Percentiles rank a stretch among this genome's conserved stretches.
Conservation (phyloP, 2,113 vertebrate genomes). For the Fregetta grallaria region DNA sequence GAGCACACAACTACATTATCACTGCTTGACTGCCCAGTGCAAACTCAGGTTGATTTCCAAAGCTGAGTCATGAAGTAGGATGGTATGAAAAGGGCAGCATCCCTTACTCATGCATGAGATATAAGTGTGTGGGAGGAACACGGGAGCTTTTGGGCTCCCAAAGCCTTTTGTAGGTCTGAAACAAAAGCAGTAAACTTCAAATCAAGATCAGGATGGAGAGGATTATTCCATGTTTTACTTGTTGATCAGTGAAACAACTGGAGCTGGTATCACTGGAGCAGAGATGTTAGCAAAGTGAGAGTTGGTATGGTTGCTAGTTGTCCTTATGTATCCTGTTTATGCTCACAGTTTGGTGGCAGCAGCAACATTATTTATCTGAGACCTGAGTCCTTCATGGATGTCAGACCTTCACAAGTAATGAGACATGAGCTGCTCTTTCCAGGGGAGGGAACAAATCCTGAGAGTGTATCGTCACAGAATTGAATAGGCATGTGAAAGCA, state of each 20-base stretch:
- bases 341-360: not conserved
- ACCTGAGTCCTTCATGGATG: not conserved
- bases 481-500: not conserved
- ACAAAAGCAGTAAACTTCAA: not conserved
- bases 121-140: not conserved
- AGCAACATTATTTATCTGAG: not conserved
- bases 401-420: not conserved
- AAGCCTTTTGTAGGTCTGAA: not conserved
- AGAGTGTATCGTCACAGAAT: accelerated
- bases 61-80: not conserved
- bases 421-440: not conserved
- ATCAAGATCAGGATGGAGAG: not conserved
- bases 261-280: not conserved
- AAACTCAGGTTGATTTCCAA: not conserved
- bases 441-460: not conserved
- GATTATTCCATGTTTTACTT: not conserved
- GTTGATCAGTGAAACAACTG: not conserved
- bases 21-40: not conserved
- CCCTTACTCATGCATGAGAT: not conserved
- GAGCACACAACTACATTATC: not conserved
- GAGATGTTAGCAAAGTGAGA: not conserved
- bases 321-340: not conserved
- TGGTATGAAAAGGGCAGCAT: not conserved
- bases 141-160: not conserved
- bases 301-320: not conserved